These are phyloP conservation scores for Aptenodytes forsteri DNA, from an alignment of 2,113 vertebrate genomes.

Conservation along the genomic window DNA sequence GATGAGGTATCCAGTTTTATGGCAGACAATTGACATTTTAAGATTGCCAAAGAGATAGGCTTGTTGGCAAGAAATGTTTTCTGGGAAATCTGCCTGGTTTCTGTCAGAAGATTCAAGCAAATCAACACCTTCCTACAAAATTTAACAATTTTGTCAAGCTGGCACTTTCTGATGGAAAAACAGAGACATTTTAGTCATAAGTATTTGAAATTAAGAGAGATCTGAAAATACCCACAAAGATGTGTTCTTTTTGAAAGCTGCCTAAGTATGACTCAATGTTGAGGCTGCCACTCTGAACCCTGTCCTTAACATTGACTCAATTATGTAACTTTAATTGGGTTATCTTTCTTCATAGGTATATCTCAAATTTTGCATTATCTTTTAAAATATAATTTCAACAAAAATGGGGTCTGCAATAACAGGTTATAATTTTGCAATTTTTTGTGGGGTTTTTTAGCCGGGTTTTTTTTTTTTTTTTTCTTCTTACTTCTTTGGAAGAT, in stretches of 20 bases:
- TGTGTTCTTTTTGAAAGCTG: background rate
- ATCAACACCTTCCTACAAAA: background rate
- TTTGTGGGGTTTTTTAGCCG: background rate
- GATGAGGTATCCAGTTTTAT: background rate
- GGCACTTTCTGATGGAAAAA: background rate
- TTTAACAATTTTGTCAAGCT: background rate
- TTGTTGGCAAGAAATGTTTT: background rate
- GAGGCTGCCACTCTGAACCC: background rate
- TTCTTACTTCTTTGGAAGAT: background rate
- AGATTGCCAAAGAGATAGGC: background rate
- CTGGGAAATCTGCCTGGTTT: slow-evolving; percentile 17
- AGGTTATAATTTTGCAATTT: background rate
- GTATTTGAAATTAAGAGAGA: background rate
- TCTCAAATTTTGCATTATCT: background rate
- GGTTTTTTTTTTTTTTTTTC: background rate
- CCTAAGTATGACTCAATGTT: background rate
- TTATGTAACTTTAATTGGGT: background rate
- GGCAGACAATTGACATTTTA: background rate
- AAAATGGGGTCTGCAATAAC: background rate
- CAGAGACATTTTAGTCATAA: background rate
- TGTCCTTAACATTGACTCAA: background rate
- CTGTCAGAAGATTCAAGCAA: slow-evolving; percentile 6
- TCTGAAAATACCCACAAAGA: background rate
- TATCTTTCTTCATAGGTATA: background rate
- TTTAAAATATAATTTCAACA: background rate